Conservation (phyloP, 2,888 invertebrate genomes). For the Mythimna loreyi region DNA sequence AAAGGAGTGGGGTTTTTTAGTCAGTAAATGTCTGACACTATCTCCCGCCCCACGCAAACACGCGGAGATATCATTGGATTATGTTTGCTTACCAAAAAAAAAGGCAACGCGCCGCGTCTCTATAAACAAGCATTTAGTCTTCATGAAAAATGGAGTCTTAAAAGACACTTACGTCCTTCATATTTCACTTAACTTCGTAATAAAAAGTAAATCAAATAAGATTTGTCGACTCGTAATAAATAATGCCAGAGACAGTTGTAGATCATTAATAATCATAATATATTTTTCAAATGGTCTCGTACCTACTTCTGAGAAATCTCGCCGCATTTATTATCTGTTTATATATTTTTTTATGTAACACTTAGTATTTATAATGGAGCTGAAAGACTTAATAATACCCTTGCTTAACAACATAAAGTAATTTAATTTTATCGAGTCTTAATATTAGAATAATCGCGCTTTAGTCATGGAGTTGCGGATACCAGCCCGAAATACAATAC, state of each 20-base stretch:
- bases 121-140: neutral
- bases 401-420: neutral
- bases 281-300: conserved; percentile 19
- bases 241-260: conserved; percentile 30
- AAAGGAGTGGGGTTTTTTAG: no score
- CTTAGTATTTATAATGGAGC: neutral
- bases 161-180: neutral
- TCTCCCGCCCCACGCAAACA: no score
- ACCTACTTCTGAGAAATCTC: neutral
- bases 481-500: no score
- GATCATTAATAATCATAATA: conserved; percentile 25
- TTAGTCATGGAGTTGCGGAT: no score
- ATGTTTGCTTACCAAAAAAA: no score
- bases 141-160: conserved; percentile 2
- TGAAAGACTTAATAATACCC: neutral
- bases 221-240: conserved; percentile 30
- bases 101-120: no score
- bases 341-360: conserved; percentile 14
- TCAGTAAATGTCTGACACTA: no score
- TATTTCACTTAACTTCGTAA: conserved; percentile 17
- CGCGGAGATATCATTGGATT: no score
- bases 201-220: conserved; percentile 40
- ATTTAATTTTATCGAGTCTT: no score
- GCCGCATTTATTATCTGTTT: neutral
- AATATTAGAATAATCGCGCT: no score